Base-by-base conservation (phyloP, 1,140 invertebrate species). In the Panagrolaimus sp. region DNA sequence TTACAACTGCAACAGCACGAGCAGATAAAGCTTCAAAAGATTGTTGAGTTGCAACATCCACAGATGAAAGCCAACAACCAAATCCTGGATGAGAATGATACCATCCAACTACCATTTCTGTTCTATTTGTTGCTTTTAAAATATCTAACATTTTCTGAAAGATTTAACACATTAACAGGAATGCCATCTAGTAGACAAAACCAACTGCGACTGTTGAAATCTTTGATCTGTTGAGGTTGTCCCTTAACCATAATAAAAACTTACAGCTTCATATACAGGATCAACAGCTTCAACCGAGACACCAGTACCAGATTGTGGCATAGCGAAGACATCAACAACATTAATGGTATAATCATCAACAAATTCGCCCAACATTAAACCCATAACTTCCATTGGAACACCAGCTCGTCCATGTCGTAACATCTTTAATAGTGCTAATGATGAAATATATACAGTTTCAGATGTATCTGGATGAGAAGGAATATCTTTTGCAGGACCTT, bases 91-190 rank as follows among this genome's bases (percentile, higher is more conserved):
- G 96, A 57, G 93, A 96, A 82, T 98, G 95, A 79, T 98, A 98
- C 95, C 95, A 98, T 51, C 95, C 95, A 63, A 98, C 95, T 8
- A 98, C 96, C 95, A 98, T 98, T 86, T 99, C 96, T 14, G 93
- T 93, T 67, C 77, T 48, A 1, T 95, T 95, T 72, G 95, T 98
- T 85, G 96, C 93, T 84, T 96, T 93, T 47, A 99, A 85, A 95
- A 98, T 98, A 79, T 98, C 96, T 86, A 98, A 91, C 94, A 98
- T 98, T 87, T 97, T 98, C 20, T n/a, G n/a, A n/a, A n/a, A n/a
- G n/a, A n/a, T n/a, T n/a, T n/a, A n/a, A n/a, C n/a, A n/a, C n/a
- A n/a, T n/a, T n/a, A n/a, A n/a, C n/a, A n/a, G n/a, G n/a, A n/a
- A n/a, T n/a, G n/a, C n/a, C n/a, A n/a, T n/a, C n/a, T n/a, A n/a